Base-by-base conservation (phyloP, 1,140 invertebrate species). In the Danaus plexippus region DNA sequence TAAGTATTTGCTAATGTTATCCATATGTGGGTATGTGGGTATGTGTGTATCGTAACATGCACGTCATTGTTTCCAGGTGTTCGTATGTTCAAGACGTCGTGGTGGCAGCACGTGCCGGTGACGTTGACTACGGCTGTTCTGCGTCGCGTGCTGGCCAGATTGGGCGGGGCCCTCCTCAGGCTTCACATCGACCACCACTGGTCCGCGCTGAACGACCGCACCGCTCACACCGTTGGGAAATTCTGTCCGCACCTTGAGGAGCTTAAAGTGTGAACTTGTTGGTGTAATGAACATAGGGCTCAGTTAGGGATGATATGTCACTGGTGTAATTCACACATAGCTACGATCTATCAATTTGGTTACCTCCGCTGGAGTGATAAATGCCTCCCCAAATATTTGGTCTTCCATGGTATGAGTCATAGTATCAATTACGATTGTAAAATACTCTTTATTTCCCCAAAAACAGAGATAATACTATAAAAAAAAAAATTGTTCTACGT, bases 231-330 rank as follows among this genome's bases (percentile, higher is more conserved):
- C 8, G 67, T 87, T 11, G 78, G 78, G 66, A 88, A 86, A 69
- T 88, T 81, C 70, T 88, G 87, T 53, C 85, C 81, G 8, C 69
- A 80, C 52, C 75, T 88, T 9, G 80, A 83, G 57, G 84, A 87
- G 52, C 59, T 87, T 9, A 75, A 83, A 70, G 82, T 86, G 7
- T 32, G 2, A 32, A 32, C 18, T 22, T 22, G 18, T 22, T 6
- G 6, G 6, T 22, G 18, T 22, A 22, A 2, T 2, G 18, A 22
- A 22, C 6, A 15, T 15, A 3, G 3, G 15, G 15, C 22, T 4
- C 7, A 32, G 22, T 32, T 32, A 6, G 22, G 22, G 7, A 32
- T 6, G 22, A 32, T 32, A 32, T 32, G n/a, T n/a, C n/a, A n/a
- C n/a, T n/a, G n/a, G n/a, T n/a, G n/a, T n/a, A n/a, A n/a, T n/a